Conservation (phyloP, 1,140 invertebrate genomes). For the Brachionus koreanus region DNA sequence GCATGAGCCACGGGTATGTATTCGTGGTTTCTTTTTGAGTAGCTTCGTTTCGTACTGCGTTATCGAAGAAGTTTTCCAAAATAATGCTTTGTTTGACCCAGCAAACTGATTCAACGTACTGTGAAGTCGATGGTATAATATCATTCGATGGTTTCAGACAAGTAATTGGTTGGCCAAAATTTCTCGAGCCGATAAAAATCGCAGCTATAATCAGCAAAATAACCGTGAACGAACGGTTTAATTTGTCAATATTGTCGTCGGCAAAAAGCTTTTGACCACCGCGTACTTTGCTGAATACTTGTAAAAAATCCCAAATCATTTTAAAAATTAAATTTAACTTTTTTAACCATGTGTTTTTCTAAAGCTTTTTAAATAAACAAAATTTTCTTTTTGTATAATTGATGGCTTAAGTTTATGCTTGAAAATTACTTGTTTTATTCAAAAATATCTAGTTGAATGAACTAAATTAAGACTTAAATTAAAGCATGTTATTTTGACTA, state of each 20-base stretch:
- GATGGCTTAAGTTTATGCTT: not conserved
- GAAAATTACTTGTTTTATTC: not conserved
- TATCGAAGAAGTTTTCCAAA: not conserved
- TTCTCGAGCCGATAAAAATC: slow-evolving; percentile 16
- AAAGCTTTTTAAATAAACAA: not conserved
- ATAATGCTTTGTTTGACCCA: not conserved
- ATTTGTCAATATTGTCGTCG: slow-evolving; percentile 32
- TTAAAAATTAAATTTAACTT: not conserved
- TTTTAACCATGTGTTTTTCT: not conserved
- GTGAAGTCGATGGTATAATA: not conserved
- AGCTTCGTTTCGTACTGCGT: not conserved
- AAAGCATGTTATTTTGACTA: not conserved
- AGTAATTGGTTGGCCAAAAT: slow-evolving; percentile 24
- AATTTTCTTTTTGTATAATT: not conserved
- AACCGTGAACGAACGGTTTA: slow-evolving; percentile 12
- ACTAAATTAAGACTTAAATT: not conserved
- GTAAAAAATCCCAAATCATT: slow-evolving; percentile 34
- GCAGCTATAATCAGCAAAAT: not conserved
- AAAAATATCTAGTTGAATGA: not conserved
- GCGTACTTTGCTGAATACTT: slow-evolving; percentile 16
- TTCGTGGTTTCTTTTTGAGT: slow-evolving; percentile 46
- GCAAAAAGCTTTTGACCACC: slow-evolving; percentile 19
- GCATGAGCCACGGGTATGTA: slow-evolving; percentile 64
- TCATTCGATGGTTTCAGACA: not conserved
- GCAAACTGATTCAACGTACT: slow-evolving; percentile 5